Conservation (phyloP, 2,888 invertebrate genomes). For the Mythimna ferrago region DNA sequence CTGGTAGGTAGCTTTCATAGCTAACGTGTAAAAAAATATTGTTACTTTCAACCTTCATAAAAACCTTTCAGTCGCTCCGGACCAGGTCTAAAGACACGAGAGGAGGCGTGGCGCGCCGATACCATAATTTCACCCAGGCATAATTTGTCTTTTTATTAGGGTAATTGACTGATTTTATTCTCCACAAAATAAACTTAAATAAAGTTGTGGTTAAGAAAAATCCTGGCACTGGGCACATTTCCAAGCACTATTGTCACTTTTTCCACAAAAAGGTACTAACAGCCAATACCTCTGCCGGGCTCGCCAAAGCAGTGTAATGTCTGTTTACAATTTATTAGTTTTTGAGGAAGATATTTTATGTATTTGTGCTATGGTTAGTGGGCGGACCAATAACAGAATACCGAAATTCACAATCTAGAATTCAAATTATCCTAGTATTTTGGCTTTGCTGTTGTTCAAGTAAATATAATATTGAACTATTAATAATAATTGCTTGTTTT, state of each 20-base stretch:
- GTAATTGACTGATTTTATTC: too few species aligned
- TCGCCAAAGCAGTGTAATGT: conserved; percentile 8
- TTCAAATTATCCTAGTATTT: background rate
- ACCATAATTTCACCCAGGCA: too few species aligned
- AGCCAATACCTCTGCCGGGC: background rate
- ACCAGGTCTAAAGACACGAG: too few species aligned
- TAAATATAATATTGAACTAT: background rate
- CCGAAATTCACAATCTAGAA: background rate
- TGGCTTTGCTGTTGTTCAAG: background rate
- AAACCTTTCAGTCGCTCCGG: too few species aligned
- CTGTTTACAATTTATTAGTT: conserved; percentile 26
- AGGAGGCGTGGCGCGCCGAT: too few species aligned
- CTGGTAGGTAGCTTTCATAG: background rate
- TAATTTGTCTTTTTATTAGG: background rate
- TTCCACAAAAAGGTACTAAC: background rate
- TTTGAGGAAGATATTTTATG: conserved; percentile 14
- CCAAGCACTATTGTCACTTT: background rate
- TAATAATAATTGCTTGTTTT: background rate
- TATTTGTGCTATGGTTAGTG: background rate
- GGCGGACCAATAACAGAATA: background rate
- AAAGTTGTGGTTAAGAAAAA: background rate
- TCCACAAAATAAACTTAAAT: background rate
- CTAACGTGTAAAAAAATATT: too few species aligned
- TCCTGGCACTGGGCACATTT: conserved; percentile 8
- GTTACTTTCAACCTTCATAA: too few species aligned